Evolutionary conservation across 2,888 invertebrate species (phyloP).

Genomic region (Idaea biselata): DNA sequence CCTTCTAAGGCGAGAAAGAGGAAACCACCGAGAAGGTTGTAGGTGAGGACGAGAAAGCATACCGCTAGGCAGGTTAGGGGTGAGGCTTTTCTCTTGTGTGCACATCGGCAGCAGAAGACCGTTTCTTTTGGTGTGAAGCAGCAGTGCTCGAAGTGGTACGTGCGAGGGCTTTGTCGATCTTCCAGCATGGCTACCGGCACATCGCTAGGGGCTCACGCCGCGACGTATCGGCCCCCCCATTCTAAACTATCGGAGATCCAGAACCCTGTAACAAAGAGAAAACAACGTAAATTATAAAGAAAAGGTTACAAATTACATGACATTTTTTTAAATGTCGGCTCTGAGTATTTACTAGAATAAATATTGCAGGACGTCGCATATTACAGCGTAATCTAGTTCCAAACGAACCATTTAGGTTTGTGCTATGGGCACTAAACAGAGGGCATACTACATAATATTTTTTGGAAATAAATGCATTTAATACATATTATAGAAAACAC

Average conservation of each 20-base stretch:
- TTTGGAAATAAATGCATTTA: too few species aligned
- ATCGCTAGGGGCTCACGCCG: background rate
- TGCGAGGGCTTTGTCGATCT: background rate
- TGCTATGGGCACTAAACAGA: too few species aligned
- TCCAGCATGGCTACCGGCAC: conserved; percentile 1
- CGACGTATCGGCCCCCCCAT: background rate
- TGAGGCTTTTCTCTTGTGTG: conserved; percentile 66
- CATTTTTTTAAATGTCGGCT: too few species aligned
- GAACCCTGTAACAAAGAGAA: background rate
- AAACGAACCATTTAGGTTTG: too few species aligned
- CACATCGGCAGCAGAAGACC: conserved; percentile 72
- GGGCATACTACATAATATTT: too few species aligned
- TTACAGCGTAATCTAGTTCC: too few species aligned
- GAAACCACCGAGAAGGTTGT: conserved; percentile 95
- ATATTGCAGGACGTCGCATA: too few species aligned
- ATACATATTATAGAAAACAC: too few species aligned
- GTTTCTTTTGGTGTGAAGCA: background rate
- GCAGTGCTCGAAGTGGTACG: conserved; percentile 4
- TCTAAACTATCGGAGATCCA: background rate
- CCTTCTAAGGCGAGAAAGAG: conserved; percentile 93
- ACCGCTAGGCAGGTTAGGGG: conserved; percentile 90
- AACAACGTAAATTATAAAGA: background rate
- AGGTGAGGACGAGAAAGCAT: conserved; percentile 92
- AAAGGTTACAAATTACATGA: too few species aligned
- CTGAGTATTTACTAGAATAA: too few species aligned